Evolutionary conservation across 2,888 invertebrate species (phyloP), one percentile per base, ranked within the genome.

Genomic region (Synanthedon formicaeformis): DNA sequence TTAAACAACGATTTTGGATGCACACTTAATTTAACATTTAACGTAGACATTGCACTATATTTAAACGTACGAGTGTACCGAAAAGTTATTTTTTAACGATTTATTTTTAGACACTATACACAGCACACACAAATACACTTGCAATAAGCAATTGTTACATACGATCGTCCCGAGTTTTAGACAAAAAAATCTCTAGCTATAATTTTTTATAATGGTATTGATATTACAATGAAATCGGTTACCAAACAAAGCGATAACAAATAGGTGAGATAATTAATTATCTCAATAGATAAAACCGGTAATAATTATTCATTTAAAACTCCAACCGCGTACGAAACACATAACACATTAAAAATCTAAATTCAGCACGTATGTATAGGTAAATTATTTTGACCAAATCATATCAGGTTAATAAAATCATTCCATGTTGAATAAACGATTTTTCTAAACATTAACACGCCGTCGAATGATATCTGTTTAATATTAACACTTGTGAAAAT

Each of bases 11-110:
- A 67, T 57, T 53, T 56, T 34, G 45, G 68, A 55, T 75, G 73
- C 78, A 79, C 71, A 71, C 67, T 67, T 66, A 73, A 60, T 71
- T 70, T 65, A 76, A 69, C 65, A 63, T 67, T 63, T 65, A 68
- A 64, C 66, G 59, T 67, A 74, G 66, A 71, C 71, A 71, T 70
- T 77, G 73, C 78, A 81, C 77, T 76, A 75, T 70, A 71, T 70
- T 70, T 71, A 75, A 64, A 69, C 67, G 61, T 66, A 61, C 64
- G 56, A 61, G 54, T 59, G 60, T 57, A 56, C 56, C 52, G 55
- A 58, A 58, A 64, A 61, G 67, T 69, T 67, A 68, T 69, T 71
- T 72, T 71, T 68, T 63, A 65, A 65, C 62, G 58, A 60, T 58
- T 64, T 77, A 78, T 73, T 72, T 72, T 69, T 69, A 68, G 70